Conservation (phyloP, 2,113 vertebrate genomes). For the Grammomys surdaster region DNA sequence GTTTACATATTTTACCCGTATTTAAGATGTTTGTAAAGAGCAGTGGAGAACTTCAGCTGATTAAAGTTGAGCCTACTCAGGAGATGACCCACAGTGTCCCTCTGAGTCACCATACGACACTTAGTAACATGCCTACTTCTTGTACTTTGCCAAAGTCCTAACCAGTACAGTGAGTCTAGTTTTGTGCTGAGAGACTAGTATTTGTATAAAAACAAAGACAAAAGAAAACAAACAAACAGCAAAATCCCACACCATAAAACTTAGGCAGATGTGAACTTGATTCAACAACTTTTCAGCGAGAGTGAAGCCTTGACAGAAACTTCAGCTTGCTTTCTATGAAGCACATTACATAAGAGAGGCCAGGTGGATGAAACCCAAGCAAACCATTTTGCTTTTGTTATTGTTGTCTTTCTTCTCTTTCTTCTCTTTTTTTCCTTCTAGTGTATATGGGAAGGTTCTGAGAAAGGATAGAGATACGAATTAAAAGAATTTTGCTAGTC, state of each 20-base stretch:
- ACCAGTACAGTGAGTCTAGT: constrained; percentile 51
- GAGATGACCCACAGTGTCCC: background rate
- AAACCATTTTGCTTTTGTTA: background rate
- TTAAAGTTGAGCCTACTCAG: background rate
- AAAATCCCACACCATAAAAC: background rate
- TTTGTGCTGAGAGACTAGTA: constrained; percentile 70
- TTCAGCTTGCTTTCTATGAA: constrained; percentile 32
- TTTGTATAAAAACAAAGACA: constrained; percentile 72
- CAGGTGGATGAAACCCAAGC: too few relatives aligned
- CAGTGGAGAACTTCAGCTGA: constrained; percentile 6
- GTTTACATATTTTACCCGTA: constrained; percentile 96
- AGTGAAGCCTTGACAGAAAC: constrained; percentile 16
- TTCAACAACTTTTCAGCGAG: constrained; percentile 56
- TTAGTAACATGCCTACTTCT: background rate
- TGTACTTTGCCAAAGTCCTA: background rate
- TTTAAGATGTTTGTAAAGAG: constrained; percentile 91
- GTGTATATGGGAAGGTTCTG: fast-evolving
- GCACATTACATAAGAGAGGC: background rate
- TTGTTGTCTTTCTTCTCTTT: background rate
- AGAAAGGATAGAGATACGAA: background rate
- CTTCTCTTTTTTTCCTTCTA: background rate
- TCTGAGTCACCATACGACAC: constrained; percentile 49
- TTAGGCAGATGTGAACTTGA: constrained; percentile 65
- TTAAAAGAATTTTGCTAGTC: constrained; percentile 42
- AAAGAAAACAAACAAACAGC: background rate